Percentiles rank a stretch among this genome's conserved stretches.
phyloP scores from a whole-genome alignment of 1,140 invertebrate species.

The Leptinotarsa lineolata region DNA sequence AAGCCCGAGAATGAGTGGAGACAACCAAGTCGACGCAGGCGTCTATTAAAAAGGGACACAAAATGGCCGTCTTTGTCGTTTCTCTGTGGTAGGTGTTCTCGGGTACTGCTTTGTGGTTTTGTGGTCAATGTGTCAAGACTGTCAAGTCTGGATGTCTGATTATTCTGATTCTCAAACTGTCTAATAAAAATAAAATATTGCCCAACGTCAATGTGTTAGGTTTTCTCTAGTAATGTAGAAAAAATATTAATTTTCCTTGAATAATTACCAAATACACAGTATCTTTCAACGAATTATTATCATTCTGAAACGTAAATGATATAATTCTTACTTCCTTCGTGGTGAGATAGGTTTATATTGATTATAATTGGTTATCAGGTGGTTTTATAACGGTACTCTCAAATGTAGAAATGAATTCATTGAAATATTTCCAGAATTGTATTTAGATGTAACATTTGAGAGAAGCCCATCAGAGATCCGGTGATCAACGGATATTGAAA shows the following conservation, averaged over 20 bases:
- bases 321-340: neutral
- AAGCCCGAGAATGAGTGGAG: too few species aligned
- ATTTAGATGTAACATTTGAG: neutral
- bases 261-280: neutral
- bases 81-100: too few species aligned
- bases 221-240: neutral
- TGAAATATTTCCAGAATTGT: neutral
- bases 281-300: neutral
- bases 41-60: too few species aligned
- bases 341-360: neutral
- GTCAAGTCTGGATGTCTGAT: too few species aligned
- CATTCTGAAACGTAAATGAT: neutral
- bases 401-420: neutral
- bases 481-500: neutral
- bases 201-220: neutral
- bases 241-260: neutral
- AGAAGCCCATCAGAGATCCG: neutral
- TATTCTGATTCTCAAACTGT: too few species aligned
- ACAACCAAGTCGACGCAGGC: too few species aligned
- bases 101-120: too few species aligned
- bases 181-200: neutral
- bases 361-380: constrained; percentile 5
- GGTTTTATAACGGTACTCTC: constrained; percentile 15
- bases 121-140: too few species aligned
- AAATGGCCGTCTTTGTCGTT: too few species aligned